Base-by-base conservation (phyloP, 2,888 invertebrate genomes). In the Danaus chrysippus region DNA sequence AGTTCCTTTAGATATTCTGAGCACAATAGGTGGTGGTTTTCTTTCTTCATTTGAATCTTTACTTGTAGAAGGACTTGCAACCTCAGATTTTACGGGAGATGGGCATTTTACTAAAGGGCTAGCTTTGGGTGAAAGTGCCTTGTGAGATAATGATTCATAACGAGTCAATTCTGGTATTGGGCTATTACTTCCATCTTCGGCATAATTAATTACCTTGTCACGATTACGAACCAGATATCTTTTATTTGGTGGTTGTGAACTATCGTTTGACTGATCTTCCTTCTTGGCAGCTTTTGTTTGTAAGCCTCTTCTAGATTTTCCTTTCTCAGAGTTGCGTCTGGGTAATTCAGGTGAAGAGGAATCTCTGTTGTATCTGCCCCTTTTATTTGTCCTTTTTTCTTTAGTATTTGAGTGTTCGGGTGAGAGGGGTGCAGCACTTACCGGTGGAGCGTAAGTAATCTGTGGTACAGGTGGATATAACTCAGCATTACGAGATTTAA, bases 1-100 rank as follows among this genome's bases (percentile, higher is more conserved):
- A 62, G 93, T 93, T 58, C 93, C 93, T 86, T 96, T 95, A 70
- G 96, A 96, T 92, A 97, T 97, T 86, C 97, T 93, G 68, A 97
- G 88, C 60, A 97, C 96, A 76, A 97, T 97, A 23, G 97, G 97
- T 54, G 96, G 96, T 81, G 95, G 94, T 70, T 91, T 91, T 42
- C 87, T 79, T 70, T 91, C 91, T 64, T 91, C 91, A 80, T 78
- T 84, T 54, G 82, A 72, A 60, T 91, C 90, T 77, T 89, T 91
- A 74, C 88, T 90, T 49, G 89, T 89, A 55, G 87, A 87, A 23
- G 91, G 91, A 72, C 91, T 91, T 56, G 79, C 78, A 23, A 87
- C 78, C 62, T 87, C 91, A 65, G 78, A 66, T 73, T 90, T 91
- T 42, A 79, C 68, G 67, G 84, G 78, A 62, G 81, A 73, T 56